Evolutionary conservation across 2,888 invertebrate species (phyloP), one percentile per base, ranked within the genome.

Genomic region (Argyresthia albistria): DNA sequence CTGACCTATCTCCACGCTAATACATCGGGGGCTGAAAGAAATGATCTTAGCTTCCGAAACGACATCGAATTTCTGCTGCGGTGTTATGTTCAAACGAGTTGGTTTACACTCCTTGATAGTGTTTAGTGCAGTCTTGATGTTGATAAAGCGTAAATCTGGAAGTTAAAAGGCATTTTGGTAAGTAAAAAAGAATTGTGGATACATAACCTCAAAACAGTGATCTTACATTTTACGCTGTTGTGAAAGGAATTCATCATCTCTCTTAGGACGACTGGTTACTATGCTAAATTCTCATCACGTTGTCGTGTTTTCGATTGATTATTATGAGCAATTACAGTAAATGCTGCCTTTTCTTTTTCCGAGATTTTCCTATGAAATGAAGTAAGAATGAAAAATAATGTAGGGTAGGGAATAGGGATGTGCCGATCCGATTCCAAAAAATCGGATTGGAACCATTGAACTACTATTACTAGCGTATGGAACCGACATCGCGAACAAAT

Each of bases 221-320:
- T n/a, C 82, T 59, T 74, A 86, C 86, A 79, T 76, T 82, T 84
- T 50, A 73, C 70, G 50, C 78, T 72, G 50, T 72, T 78, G 7
- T 77, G 77, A 54, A 83, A 59, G 37, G 79, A 76, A 59, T 80
- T 82, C 70, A 84, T 76, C 66, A 69, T 75, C n/a, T 39, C 25
- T 25, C 25, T 25, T 25, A 25, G 6, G 25, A 25, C 6, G 2
- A 25, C 2, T 25, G 25, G 25, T 4, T n/a, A 25, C 2, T 25
- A 25, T 25, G 25, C 25, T 25, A 25, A 25, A 25, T 25, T 25
- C 6, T 25, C 25, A 25, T 25, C 25, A 4, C 25, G 25, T 25
- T 25, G 2, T 25, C 2, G 25, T 25, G 25, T 25, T 25, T 25
- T 25, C 2, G 25, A 25, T 25, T 4, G 25, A 25, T 25, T 25